Base-by-base conservation (phyloP, 2,888 invertebrate genomes). In the Oegoconia quadripuncta region DNA sequence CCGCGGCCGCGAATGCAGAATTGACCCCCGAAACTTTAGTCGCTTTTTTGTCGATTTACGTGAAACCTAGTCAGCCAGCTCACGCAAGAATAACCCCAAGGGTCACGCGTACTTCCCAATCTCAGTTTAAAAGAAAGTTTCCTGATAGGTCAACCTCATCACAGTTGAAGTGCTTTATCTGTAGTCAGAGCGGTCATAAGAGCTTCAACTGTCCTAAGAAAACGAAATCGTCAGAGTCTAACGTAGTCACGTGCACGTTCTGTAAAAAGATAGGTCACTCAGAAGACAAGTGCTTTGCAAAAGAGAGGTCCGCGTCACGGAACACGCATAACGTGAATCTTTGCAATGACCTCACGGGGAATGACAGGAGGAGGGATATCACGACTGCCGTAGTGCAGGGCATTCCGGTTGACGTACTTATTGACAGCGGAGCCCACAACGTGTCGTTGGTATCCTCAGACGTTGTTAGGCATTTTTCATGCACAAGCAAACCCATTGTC, bases 1-100 rank as follows among this genome's bases (percentile, higher is more conserved):
- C 56, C 0, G 49, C 55, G 0, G 47, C 58, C 2, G 42, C 56
- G 3, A 58, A 59, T 25, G 53, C 55, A 0, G 38, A 52, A 3
- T 20, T 59, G 6, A 20, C 37, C 0, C 4, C 41, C 1, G 42
- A 50, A 1, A 33, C 42, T 15, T 17, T 58, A 7, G 55, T 60
- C 3, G 41, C 46, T 3, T 60, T 55, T 16, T 26, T 57, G 3
- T 46, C 54, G 0, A 52, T 46, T 36, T 59, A 53, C 32, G 15
- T n/a, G 0, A 55, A 54, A 26, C 51, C 55, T 26, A 27, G 8
- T 13, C 26, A 32, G 2, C 15, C 11, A 1, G 43, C 34, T 17
- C 22, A 13, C n/a, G n/a, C n/a, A n/a, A n/a, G n/a, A n/a, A n/a
- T n/a, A n/a, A n/a, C n/a, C n/a, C n/a, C n/a, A n/a, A n/a, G n/a